Evolutionary conservation across 2,797 vertebrate species (phyloP), one percentile per base, ranked within the genome.

Genomic region (Macroramphosus scolopax): DNA sequence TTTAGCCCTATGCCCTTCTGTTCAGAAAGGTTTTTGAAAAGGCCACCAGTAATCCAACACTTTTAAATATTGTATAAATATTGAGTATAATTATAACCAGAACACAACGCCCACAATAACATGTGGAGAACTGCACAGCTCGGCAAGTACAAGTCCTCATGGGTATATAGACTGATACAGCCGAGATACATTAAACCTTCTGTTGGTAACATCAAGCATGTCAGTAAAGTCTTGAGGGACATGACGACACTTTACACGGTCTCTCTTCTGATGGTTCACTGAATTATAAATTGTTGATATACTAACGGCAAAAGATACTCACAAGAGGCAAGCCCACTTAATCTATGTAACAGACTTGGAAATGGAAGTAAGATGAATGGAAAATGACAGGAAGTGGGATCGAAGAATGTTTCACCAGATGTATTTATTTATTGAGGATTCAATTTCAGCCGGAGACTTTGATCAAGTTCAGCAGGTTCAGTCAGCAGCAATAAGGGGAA

Each of bases 221-320:
- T 55, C 57, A 58, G 39, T 26, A 6, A 53, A 46, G 11, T 10
- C 10, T n/a, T 24, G 22, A 7, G 9, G 51, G 49, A 55, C 36
- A 36, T 17, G 42, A 18, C 28, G 60, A 42, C 17, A 57, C 22
- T 22, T 35, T 25, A 59, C 36, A 68, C 30, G 2, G 8, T 28
- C 17, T 16, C 20, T 11, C n/a, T 34, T 62, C 35, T 50, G 26
- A 56, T 49, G 40, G 46, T 61, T n/a, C 33, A 30, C 34, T 68
- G 37, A 69, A 75, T 77, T 35, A 75, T 75, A 26, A 1, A 78
- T 67, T 20, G 40, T 11, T 31, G 12, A 52, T 68, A 68, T 69
- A 44, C 54, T 40, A 32, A 54, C 48, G 14, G 1, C 58, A 42
- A 53, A 39, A 39, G 43, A 64, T 51, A 51, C 26, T 37, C 14